Conservation (phyloP, 2,797 vertebrate species). For the Hapalemur alaotrensis region DNA sequence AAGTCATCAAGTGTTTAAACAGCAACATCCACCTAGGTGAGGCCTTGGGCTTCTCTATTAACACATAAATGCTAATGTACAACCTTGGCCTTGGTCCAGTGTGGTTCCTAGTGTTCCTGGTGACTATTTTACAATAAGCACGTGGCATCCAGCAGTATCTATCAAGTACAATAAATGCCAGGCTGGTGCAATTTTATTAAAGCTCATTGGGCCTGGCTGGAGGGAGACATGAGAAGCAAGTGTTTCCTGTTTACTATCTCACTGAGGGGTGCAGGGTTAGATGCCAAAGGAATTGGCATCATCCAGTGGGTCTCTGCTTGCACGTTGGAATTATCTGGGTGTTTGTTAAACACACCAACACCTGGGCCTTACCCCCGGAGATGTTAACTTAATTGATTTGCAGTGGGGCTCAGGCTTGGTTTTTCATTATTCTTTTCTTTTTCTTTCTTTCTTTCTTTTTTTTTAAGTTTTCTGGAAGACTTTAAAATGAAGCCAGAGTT, state of each 20-base stretch:
- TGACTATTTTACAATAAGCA: constrained; percentile 23
- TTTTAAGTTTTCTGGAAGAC: not conserved
- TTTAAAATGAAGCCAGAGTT: not conserved
- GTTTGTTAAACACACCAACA: not conserved
- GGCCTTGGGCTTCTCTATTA: not conserved
- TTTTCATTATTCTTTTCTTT: accelerated
- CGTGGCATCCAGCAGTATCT: not conserved
- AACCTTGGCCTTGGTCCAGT: not conserved
- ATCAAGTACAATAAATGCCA: not conserved
- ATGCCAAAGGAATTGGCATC: not conserved
- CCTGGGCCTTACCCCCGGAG: not conserved
- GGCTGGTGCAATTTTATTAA: not conserved
- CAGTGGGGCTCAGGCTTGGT: not conserved
- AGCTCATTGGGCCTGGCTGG: not conserved
- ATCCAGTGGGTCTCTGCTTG: not conserved
- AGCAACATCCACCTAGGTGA: not conserved
- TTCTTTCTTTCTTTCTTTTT: accelerated
- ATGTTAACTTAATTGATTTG: not conserved
- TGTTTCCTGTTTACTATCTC: not conserved
- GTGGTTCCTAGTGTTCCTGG: not conserved
- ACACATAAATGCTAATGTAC: not conserved
- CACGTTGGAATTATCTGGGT: not conserved
- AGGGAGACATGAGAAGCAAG: not conserved
- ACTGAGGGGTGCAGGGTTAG: not conserved
- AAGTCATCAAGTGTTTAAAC: not conserved